phyloP scores from a whole-genome alignment of 2,888 invertebrate genomes.

The Apamea epomidion region DNA sequence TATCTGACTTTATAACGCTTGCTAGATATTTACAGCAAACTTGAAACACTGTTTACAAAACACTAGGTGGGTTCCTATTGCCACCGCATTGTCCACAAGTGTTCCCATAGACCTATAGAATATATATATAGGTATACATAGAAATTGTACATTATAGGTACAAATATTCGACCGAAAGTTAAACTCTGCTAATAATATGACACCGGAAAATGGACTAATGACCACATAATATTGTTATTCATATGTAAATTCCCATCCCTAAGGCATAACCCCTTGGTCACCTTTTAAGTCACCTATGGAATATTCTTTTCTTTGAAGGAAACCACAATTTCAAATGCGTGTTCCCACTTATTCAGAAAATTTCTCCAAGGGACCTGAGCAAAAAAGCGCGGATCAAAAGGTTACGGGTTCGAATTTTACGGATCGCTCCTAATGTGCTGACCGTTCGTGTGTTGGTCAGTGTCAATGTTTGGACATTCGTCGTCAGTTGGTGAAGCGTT shows the following conservation, averaged over 20 bases:
- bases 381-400: conserved; percentile 64
- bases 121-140: no score
- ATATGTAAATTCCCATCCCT: neutral
- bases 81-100: neutral
- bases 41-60: neutral
- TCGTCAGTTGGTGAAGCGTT: conserved; percentile 3
- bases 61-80: neutral
- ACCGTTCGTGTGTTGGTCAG: conserved; percentile 32
- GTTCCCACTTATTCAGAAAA: conserved; percentile 20
- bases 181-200: neutral
- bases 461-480: conserved; percentile 26
- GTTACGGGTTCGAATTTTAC: conserved; percentile 58
- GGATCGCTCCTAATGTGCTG: conserved; percentile 56
- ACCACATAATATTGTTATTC: neutral
- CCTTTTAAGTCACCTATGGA: neutral
- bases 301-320: conserved; percentile 12
- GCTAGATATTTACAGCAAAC: neutral
- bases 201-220: neutral
- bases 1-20: neutral
- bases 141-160: neutral
- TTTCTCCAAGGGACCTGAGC: conserved; percentile 26
- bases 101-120: neutral
- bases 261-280: neutral
- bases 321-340: conserved; percentile 40
- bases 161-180: neutral